phyloP scores from a whole-genome alignment of 37 sponge, comb jelly and placozoan species.

The Axinella damicornis region DNA sequence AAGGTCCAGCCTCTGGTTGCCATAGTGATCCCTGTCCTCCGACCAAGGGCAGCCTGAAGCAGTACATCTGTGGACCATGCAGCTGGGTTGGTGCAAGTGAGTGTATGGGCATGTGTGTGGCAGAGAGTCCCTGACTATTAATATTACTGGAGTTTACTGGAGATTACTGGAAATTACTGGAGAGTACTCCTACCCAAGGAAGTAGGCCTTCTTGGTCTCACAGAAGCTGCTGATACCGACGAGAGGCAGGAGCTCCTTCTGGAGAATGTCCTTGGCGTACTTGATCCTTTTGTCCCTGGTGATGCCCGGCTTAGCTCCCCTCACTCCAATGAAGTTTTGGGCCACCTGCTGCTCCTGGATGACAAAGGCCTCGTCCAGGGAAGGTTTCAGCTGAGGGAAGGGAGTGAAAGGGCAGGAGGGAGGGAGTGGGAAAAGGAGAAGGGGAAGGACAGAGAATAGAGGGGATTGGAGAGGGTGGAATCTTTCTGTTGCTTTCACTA shows the following conservation, averaged over 20 bases:
- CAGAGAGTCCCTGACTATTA: too few species aligned
- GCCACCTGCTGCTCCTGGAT: slow-evolving; percentile 99
- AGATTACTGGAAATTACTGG: too few species aligned
- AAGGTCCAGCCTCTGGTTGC: slow-evolving; percentile 98
- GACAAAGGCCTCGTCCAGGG: slow-evolving; percentile 99
- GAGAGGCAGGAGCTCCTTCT: slow-evolving; percentile 99
- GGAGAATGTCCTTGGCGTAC: slow-evolving; percentile 98
- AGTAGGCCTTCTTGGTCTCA: slow-evolving; percentile 99
- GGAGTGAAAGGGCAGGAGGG: too few species aligned
- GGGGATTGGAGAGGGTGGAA: too few species aligned
- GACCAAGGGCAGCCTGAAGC: slow-evolving; percentile 92
- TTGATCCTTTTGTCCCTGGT: slow-evolving; percentile 95
- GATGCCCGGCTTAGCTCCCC: slow-evolving; percentile 98
- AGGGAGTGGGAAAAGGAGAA: too few species aligned
- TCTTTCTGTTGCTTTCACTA: too few species aligned
- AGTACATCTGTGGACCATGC: slow-evolving; percentile 97
- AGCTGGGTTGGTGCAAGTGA: slow-evolving; percentile 62
- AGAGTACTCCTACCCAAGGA: slow-evolving; percentile 90
- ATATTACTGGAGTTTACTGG: too few species aligned
- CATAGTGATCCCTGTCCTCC: slow-evolving; percentile 99
- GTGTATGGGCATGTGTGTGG: slow-evolving; percentile 3
- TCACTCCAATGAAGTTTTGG: slow-evolving; percentile 96
- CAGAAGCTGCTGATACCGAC: slow-evolving; percentile 99
- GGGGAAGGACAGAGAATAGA: too few species aligned
- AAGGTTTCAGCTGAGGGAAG: slow-evolving; percentile 98